phyloP scores from a whole-genome alignment of 2,888 invertebrate species.

The Melinopterus prodromus region DNA sequence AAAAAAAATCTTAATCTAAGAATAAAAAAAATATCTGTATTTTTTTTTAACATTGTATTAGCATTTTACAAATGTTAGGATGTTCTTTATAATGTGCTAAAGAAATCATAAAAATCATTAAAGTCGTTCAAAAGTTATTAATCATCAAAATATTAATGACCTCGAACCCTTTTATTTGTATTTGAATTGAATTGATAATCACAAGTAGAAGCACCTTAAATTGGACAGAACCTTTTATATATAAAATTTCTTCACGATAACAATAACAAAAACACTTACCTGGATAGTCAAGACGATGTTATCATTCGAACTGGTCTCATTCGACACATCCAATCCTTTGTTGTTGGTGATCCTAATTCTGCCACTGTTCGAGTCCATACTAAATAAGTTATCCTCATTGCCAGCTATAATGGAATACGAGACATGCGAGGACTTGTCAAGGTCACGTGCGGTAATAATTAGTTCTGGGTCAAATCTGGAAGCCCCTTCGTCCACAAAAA shows the following conservation, averaged over 20 bases:
- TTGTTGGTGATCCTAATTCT: conserved; percentile 68
- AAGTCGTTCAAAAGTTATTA: no score
- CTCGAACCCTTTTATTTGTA: no score
- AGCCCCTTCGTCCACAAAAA: conserved; percentile 87
- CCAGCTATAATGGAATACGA: conserved; percentile 77
- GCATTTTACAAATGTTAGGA: no score
- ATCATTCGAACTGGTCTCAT: conserved; percentile 64
- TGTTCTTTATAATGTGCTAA: no score
- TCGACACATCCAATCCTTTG: conserved; percentile 65
- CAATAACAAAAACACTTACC: conserved; percentile 59
- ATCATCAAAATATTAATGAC: no score
- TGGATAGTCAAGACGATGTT: conserved; percentile 71
- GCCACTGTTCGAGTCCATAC: conserved; percentile 74
- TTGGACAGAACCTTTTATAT: not conserved
- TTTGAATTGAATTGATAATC: no score
- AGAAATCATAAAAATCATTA: no score
- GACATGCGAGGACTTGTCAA: conserved; percentile 82
- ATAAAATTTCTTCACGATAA: not conserved
- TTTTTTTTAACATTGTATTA: no score
- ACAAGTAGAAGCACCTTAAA: no score
- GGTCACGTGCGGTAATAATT: conserved; percentile 78
- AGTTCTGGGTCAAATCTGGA: conserved; percentile 82
- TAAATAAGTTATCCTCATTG: conserved; percentile 68
- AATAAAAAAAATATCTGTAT: no score
- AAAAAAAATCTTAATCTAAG: no score